A percentile compares a stretch with the other conserved stretches of the same genome.
Evolutionary conservation across 2,888 invertebrate species (phyloP).

Genomic region (Macrophya alboannulata): DNA sequence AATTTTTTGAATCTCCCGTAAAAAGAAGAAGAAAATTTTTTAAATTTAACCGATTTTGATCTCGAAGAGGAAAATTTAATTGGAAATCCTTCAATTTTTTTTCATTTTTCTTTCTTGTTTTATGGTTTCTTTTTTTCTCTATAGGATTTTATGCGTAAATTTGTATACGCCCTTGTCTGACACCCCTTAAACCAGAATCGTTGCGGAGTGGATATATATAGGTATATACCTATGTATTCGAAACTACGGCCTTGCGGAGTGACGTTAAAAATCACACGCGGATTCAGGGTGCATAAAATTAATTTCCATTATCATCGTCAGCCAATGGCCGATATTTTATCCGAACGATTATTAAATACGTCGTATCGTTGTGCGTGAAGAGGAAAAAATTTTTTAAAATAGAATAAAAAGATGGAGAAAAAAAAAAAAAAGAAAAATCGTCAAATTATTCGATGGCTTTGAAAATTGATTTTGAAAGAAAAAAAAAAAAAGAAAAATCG

Average conservation of each 20-base stretch:
- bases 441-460: neutral
- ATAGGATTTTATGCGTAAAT: too few species aligned
- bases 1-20: too few species aligned
- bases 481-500: neutral
- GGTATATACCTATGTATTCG: too few species aligned
- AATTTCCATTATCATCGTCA: neutral
- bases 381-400: neutral
- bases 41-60: too few species aligned
- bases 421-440: neutral
- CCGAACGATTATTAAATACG: constrained; percentile 16
- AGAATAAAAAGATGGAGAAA: neutral
- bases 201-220: too few species aligned
- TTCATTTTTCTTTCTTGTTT: too few species aligned
- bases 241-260: neutral
- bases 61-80: too few species aligned
- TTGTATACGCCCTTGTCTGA: too few species aligned
- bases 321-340: constrained; percentile 25
- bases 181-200: neutral
- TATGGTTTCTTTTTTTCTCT: too few species aligned
- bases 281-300: constrained; percentile 54
- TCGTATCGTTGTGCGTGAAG: neutral
- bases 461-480: too few species aligned
- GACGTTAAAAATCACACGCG: constrained; percentile 50
- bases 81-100: too few species aligned
- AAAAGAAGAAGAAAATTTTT: too few species aligned